These are phyloP conservation scores for Notarius lentiginosus DNA, from an alignment of 2,113 vertebrate genomes.

Conservation along the genomic window DNA sequence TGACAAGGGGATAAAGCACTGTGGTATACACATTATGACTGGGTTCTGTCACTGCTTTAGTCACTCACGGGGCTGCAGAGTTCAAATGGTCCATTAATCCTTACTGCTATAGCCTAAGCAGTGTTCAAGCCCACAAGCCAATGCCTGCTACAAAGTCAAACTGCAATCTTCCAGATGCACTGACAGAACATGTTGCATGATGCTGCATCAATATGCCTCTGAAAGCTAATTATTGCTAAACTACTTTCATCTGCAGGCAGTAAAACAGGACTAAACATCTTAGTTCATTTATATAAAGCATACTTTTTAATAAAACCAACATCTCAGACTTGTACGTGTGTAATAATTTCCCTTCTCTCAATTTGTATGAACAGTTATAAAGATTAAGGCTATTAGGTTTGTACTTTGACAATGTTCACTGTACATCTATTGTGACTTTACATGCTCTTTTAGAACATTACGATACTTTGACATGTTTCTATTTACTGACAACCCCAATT, in stretches of 20 bases:
- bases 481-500: too few relatives aligned
- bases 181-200: not conserved
- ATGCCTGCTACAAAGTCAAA: conserved; percentile 13
- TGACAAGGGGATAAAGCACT: not conserved
- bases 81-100: conserved; percentile 32
- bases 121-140: conserved; percentile 3
- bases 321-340: too few relatives aligned
- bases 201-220: not conserved
- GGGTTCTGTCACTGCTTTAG: conserved; percentile 33
- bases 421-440: not conserved
- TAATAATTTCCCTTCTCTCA: not conserved
- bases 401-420: not conserved
- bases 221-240: not conserved
- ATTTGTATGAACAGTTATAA: not conserved
- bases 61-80: conserved; percentile 19
- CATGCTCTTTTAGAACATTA: not conserved
- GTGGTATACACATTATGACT: conserved; percentile 11
- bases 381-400: not conserved
- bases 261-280: not conserved
- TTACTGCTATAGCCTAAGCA: conserved; percentile 12
- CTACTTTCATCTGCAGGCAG: not conserved
- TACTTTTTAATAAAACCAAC: not conserved
- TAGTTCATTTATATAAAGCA: not conserved
- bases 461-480: not conserved
- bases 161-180: conserved; percentile 4